phyloP scores from a whole-genome alignment of 2,113 vertebrate genomes.

The Zapus hudsonius region DNA sequence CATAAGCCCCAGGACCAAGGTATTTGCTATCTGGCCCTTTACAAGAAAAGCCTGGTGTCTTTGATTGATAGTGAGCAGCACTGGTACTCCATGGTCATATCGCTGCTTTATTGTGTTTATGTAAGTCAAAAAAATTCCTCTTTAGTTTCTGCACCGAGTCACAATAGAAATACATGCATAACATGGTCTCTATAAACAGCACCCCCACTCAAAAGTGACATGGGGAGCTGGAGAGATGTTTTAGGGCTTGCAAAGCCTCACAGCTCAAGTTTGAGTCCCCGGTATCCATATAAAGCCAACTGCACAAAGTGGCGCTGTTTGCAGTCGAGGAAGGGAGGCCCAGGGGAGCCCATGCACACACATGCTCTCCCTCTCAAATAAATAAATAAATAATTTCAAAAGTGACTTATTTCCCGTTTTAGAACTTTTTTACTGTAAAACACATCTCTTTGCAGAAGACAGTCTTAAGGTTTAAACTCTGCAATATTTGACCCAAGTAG shows the following conservation, averaged over 20 bases:
- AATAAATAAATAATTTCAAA: constrained; percentile 2
- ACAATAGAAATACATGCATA: not conserved
- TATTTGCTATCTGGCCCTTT: constrained; percentile 11
- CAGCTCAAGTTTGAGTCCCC: too few relatives aligned
- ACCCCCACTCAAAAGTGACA: not conserved
- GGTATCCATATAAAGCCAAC: too few relatives aligned
- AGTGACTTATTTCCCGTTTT: not conserved
- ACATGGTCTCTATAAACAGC: not conserved
- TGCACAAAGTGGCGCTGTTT: too few relatives aligned
- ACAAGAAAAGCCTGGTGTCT: not conserved
- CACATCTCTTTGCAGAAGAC: not conserved
- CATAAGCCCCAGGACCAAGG: not conserved
- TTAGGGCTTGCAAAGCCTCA: too few relatives aligned
- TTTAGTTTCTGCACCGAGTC: not conserved
- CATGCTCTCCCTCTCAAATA: not conserved
- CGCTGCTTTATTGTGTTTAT: not conserved
- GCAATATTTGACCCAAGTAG: not conserved
- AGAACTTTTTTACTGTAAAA: not conserved
- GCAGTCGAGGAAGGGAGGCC: too few relatives aligned
- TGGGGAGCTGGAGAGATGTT: too few relatives aligned
- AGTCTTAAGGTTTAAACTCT: not conserved
- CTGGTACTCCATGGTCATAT: not conserved
- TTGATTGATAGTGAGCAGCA: not conserved
- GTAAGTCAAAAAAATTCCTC: not conserved
- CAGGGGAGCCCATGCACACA: too few relatives aligned